phyloP scores from a whole-genome alignment of 2,888 invertebrate species.

The Apodemia hepburni region DNA sequence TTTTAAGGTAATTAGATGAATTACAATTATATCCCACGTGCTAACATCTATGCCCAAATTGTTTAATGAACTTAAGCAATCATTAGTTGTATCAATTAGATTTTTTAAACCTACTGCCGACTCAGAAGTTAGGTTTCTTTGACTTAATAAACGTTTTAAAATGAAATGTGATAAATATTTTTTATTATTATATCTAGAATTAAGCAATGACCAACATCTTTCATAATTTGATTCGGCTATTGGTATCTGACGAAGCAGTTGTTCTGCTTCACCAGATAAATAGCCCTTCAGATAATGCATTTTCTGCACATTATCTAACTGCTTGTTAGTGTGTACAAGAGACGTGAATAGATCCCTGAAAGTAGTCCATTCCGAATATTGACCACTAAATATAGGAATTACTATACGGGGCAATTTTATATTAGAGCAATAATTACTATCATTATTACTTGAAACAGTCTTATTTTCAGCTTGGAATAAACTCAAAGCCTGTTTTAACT shows the following conservation, averaged over 20 bases:
- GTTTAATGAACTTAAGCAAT: not conserved
- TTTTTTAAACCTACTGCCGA: not conserved
- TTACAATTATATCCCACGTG: constrained; percentile 1
- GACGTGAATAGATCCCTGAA: not conserved
- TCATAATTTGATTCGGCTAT: not conserved
- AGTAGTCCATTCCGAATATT: not conserved
- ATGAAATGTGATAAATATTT: constrained; percentile 4
- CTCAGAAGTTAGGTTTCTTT: constrained; percentile 2
- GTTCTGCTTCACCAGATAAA: not conserved
- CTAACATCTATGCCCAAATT: not conserved
- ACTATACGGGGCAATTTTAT: not conserved
- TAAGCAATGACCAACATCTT: constrained; percentile 10
- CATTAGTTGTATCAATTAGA: not conserved
- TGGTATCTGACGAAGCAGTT: constrained; percentile 2
- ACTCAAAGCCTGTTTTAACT: not conserved
- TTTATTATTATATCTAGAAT: constrained; percentile 7
- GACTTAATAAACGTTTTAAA: constrained; percentile 4
- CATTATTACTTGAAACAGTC: not conserved
- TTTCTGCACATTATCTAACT: not conserved
- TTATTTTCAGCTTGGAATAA: not conserved
- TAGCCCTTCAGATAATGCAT: not conserved
- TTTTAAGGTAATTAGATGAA: not conserved
- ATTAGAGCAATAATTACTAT: not conserved
- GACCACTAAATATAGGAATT: not conserved
- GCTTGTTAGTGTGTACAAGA: not conserved